phyloP scores from a whole-genome alignment of 2,888 invertebrate genomes.

The Aleiodes alternator region DNA sequence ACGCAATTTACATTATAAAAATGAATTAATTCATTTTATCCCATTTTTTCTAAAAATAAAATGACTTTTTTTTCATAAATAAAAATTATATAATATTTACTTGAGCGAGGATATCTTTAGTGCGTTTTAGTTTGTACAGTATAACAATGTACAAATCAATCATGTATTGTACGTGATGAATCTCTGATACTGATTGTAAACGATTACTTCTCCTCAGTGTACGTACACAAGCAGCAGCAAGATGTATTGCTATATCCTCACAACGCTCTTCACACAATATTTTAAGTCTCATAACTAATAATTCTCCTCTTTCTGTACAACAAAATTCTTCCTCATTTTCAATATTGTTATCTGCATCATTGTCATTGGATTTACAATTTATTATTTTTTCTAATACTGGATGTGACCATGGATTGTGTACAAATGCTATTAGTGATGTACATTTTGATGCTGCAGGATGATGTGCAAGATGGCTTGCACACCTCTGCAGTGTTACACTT shows the following conservation, averaged over 20 bases:
- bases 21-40: too few relatives aligned
- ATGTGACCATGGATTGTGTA: constrained; percentile 77
- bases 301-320: constrained; percentile 79
- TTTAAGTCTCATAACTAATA: constrained; percentile 80
- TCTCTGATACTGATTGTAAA: constrained; percentile 70
- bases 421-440: constrained; percentile 77
- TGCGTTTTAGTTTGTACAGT: constrained; percentile 78
- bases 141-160: constrained; percentile 80
- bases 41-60: too few relatives aligned
- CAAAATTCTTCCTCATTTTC: constrained; percentile 78
- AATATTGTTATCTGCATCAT: constrained; percentile 58
- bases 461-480: constrained; percentile 74
- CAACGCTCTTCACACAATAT: constrained; percentile 80
- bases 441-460: constrained; percentile 78
- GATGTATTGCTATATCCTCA: constrained; percentile 80
- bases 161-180: constrained; percentile 78
- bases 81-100: constrained; percentile 65
- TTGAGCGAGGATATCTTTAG: constrained; percentile 77
- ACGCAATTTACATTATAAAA: too few relatives aligned
- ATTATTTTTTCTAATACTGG: constrained; percentile 75
- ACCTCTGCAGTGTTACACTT: constrained; percentile 74
- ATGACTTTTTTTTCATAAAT: too few relatives aligned
- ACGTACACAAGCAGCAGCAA: constrained; percentile 78
- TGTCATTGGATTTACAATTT: constrained; percentile 67
- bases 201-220: constrained; percentile 75